Evolutionary conservation across 1,140 invertebrate genomes (phyloP).

Genomic region (Bradynema listronoti): DNA sequence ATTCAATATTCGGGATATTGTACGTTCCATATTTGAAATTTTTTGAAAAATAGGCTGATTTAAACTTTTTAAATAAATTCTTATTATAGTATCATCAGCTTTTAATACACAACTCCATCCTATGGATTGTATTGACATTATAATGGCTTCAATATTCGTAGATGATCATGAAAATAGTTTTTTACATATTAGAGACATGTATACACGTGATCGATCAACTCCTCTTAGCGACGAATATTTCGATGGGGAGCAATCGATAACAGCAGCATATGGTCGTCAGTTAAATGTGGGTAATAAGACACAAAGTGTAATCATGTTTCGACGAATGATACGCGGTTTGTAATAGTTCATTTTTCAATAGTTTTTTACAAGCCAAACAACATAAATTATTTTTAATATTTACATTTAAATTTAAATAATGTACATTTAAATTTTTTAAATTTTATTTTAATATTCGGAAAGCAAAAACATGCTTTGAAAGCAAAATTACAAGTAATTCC

Average conservation of each 20-base stretch:
- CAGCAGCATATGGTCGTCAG: conserved; percentile 38
- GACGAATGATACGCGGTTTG: conserved; percentile 33
- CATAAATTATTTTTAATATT: no score
- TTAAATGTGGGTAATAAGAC: conserved; percentile 27
- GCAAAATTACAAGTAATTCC: no score
- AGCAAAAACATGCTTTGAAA: no score
- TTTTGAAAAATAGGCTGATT: conserved; percentile 17
- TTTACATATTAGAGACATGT: conserved; percentile 44
- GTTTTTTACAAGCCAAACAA: no score
- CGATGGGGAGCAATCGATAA: conserved; percentile 41
- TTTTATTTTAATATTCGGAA: no score
- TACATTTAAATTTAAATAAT: no score
- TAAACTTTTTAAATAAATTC: conserved; percentile 14
- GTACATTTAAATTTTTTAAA: no score
- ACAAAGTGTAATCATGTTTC: conserved; percentile 41
- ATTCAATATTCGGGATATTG: conserved; percentile 15
- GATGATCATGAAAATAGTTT: no score
- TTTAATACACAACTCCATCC: conserved; percentile 35
- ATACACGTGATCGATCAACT: conserved; percentile 43
- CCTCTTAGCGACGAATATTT: conserved; percentile 30
- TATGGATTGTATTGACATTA: conserved; percentile 41
- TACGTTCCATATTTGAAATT: not conserved
- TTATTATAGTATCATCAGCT: conserved; percentile 28
- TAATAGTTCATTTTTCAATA: no score
- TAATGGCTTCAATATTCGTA: conserved; percentile 36